A percentile compares a stretch with the other conserved stretches of the same genome.
Evolutionary conservation across 2,888 invertebrate genomes (phyloP).

Genomic region (Gasteruption jaculator): DNA sequence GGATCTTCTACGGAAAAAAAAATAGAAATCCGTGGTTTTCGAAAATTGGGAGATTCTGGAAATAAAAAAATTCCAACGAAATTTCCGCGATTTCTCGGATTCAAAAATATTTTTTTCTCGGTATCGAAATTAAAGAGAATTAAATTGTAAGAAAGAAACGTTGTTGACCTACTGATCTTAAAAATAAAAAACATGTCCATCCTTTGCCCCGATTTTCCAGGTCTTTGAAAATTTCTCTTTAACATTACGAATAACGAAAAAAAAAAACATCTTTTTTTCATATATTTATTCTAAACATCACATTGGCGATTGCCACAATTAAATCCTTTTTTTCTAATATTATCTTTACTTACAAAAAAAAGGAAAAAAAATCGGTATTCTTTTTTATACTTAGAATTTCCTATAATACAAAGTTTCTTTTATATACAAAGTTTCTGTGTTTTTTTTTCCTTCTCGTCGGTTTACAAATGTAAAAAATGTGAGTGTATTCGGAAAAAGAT

Average conservation of each 20-base stretch:
- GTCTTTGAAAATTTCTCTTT: neutral
- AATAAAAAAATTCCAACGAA: too few relatives aligned
- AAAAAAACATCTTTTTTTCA: neutral
- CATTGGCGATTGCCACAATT: conserved; percentile 42
- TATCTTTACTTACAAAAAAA: conserved; percentile 32
- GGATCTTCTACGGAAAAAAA: too few relatives aligned
- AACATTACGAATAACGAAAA: conserved; percentile 5
- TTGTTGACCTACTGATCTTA: conserved; percentile 6
- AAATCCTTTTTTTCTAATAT: conserved; percentile 30
- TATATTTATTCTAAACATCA: conserved; percentile 43
- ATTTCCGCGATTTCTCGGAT: too few relatives aligned
- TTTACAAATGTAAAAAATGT: too few relatives aligned
- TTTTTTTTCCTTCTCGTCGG: conserved; percentile 15
- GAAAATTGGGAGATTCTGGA: too few relatives aligned
- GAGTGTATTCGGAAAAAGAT: too few relatives aligned
- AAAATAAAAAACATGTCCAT: conserved; percentile 7
- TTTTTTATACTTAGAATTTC: conserved; percentile 19
- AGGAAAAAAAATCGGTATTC: conserved; percentile 26
- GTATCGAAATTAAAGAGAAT: too few relatives aligned
- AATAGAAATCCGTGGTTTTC: too few relatives aligned
- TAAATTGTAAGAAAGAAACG: too few relatives aligned
- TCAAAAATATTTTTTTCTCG: too few relatives aligned
- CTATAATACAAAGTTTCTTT: conserved; percentile 25
- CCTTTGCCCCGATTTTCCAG: too few relatives aligned
- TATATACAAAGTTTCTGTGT: conserved; percentile 33